Conservation (phyloP, 2,113 vertebrate species). For the Hippotragus niger region DNA sequence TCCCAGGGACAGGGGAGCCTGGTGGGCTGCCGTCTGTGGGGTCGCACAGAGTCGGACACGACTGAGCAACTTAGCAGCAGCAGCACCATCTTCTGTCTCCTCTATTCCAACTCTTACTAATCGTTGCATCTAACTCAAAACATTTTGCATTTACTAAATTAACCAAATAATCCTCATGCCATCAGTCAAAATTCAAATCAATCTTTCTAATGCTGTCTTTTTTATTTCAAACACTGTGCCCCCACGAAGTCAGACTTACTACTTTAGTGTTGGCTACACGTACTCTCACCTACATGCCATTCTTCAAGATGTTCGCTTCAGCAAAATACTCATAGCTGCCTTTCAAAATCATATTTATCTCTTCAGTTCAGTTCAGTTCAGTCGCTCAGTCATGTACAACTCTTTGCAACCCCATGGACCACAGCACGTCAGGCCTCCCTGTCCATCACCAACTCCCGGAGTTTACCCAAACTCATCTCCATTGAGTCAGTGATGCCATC, state of each 20-base stretch:
- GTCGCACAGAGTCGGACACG: fast-evolving
- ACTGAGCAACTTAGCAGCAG: too few species aligned
- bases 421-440: not conserved
- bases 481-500: not conserved
- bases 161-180: not conserved
- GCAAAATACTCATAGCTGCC: not conserved
- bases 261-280: not conserved
- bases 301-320: not conserved
- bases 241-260: not conserved
- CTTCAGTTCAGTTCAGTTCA: not conserved
- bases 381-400: fast-evolving
- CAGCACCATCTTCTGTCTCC: not conserved
- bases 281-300: not conserved
- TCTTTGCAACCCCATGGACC: not conserved
- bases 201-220: not conserved
- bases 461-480: not conserved
- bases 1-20: not conserved
- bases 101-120: not conserved
- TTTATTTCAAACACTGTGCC: not conserved
- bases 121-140: not conserved
- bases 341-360: not conserved
- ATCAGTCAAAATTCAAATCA: not conserved
- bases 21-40: fast-evolving
- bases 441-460: not conserved
- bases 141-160: not conserved